Percentiles rank a stretch among this genome's conserved stretches.
Evolutionary conservation across 2,888 invertebrate genomes (phyloP).

Genomic region (Cheilosia vulpina): DNA sequence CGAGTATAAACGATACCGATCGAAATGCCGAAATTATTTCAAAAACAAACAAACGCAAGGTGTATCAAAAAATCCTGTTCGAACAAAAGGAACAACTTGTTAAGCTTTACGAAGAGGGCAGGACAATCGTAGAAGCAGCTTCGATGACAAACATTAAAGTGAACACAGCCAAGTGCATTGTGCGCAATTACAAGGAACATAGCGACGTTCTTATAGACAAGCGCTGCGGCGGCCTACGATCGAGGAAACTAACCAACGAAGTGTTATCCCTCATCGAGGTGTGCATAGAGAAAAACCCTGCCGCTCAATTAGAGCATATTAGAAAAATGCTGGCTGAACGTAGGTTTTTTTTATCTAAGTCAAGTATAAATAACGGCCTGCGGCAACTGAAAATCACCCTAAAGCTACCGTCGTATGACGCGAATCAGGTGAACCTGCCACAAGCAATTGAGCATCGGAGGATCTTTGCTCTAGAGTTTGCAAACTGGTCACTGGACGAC

Average conservation of each 20-base stretch:
- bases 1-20: background rate
- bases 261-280: constrained; percentile 20
- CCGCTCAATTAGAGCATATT: constrained; percentile 20
- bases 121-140: constrained; percentile 27
- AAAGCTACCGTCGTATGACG: constrained; percentile 5
- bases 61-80: constrained; percentile 27
- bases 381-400: constrained; percentile 26
- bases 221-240: constrained; percentile 14
- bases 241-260: constrained; percentile 26
- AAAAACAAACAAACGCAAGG: constrained; percentile 11
- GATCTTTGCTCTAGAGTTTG: constrained; percentile 34
- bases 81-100: constrained; percentile 37
- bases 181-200: constrained; percentile 24
- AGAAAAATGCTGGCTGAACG: constrained; percentile 15
- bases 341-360: constrained; percentile 11
- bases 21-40: background rate
- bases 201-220: constrained; percentile 22
- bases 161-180: constrained; percentile 31
- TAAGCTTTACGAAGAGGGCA: constrained; percentile 33
- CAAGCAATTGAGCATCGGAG: constrained; percentile 39
- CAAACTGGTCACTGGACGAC: constrained; percentile 32
- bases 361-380: constrained; percentile 15
- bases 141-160: constrained; percentile 19
- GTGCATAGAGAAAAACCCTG: constrained; percentile 37
- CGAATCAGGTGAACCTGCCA: constrained; percentile 14